A percentile compares a stretch with the other conserved stretches of the same genome.
Evolutionary conservation across 2,113 vertebrate species (phyloP).

Genomic region (Myrmophylax atrothorax): DNA sequence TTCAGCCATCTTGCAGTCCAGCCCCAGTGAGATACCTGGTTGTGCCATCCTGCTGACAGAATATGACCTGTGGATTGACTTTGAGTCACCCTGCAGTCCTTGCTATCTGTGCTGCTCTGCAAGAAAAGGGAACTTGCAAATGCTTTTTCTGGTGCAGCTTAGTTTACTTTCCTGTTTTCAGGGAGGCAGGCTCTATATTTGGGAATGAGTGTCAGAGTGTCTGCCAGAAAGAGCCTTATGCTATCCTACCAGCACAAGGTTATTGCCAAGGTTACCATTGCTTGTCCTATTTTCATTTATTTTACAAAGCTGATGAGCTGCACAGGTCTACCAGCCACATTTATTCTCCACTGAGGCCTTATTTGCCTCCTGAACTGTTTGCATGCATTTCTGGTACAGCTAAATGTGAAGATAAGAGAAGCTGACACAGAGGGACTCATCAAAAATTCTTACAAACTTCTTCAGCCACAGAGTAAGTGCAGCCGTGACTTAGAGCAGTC

Average conservation of each 20-base stretch:
- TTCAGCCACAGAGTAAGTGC: neutral
- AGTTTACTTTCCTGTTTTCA: neutral
- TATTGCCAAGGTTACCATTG: neutral
- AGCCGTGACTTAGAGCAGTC: accelerated
- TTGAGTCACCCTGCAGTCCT: neutral
- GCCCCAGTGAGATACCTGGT: neutral
- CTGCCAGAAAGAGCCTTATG: neutral
- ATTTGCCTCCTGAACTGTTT: neutral
- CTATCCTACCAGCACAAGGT: neutral
- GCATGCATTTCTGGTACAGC: neutral
- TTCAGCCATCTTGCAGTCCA: neutral
- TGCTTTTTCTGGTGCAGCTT: neutral
- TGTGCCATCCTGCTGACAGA: neutral
- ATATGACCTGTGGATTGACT: neutral
- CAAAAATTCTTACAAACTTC: neutral
- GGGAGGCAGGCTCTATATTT: neutral
- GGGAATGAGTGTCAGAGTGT: neutral
- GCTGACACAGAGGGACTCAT: neutral
- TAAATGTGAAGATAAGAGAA: neutral
- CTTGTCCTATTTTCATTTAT: neutral
- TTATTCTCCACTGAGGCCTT: neutral
- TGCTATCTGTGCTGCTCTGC: neutral
- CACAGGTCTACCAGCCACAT: neutral
- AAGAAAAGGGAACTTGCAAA: neutral
- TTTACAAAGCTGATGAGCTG: neutral